Evolutionary conservation across 2,797 vertebrate genomes (phyloP).

Genomic region (Diplodus sargus): DNA sequence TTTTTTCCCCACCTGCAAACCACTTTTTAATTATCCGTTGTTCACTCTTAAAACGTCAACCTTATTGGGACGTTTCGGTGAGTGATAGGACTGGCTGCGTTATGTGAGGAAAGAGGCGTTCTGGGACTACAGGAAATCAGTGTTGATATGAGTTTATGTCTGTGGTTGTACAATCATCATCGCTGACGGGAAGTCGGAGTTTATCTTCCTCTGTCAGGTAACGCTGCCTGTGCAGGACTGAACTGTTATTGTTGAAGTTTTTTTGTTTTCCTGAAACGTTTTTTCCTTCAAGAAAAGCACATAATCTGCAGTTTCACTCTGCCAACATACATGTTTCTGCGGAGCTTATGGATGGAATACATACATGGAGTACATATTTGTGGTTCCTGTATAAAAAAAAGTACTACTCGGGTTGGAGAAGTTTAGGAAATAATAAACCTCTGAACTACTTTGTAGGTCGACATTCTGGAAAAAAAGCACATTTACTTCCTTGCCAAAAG

Average conservation of each 20-base stretch:
- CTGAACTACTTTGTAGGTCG: too few relatives aligned
- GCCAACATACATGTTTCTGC: too few relatives aligned
- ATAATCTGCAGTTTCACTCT: not conserved
- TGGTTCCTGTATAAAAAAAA: too few relatives aligned
- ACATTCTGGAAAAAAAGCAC: too few relatives aligned
- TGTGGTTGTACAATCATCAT: conserved; percentile 15
- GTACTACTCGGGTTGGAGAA: too few relatives aligned
- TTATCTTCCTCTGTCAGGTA: conserved; percentile 35
- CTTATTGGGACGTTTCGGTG: not conserved
- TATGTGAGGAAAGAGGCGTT: conserved; percentile 14
- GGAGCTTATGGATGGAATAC: too few relatives aligned
- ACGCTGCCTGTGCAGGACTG: conserved; percentile 5
- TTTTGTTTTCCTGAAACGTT: not conserved
- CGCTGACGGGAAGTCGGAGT: conserved; percentile 40
- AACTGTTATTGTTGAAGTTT: not conserved
- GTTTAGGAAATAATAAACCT: too few relatives aligned
- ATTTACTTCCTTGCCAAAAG: too few relatives aligned
- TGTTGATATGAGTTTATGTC: conserved; percentile 21
- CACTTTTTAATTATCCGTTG: not conserved
- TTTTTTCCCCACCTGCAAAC: not conserved
- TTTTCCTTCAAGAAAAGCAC: not conserved
- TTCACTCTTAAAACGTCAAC: not conserved
- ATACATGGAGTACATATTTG: too few relatives aligned
- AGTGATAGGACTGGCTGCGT: not conserved
- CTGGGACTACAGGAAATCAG: conserved; percentile 28